Evolutionary conservation across 1,140 invertebrate species (phyloP).

Genomic region (Ylistrum balloti): DNA sequence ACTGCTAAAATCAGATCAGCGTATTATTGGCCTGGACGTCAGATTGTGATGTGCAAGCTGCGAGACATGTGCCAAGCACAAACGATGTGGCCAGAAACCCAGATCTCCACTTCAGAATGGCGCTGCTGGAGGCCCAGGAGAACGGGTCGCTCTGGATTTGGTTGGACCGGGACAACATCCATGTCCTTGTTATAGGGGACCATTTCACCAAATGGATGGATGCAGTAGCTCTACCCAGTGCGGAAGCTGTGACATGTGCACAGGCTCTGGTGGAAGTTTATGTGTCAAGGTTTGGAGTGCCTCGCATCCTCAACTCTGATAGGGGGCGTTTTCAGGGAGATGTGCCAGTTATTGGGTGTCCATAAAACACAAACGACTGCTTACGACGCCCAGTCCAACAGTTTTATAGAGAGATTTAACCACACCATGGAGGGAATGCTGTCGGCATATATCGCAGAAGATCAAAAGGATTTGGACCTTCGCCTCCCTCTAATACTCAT

Average conservation of each 20-base stretch:
- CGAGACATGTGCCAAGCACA: constrained; percentile 14
- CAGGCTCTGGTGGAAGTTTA: too few species aligned
- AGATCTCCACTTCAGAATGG: background rate
- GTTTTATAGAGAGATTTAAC: constrained; percentile 63
- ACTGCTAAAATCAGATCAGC: background rate
- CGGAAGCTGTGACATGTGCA: constrained; percentile 71
- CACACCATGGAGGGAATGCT: constrained; percentile 49
- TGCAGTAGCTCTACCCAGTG: constrained; percentile 61
- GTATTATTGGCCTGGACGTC: constrained; percentile 42
- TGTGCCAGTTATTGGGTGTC: constrained; percentile 54
- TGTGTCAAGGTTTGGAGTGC: constrained; percentile 67
- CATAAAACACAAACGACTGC: constrained; percentile 50
- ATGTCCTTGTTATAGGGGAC: constrained; percentile 68
- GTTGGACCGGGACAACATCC: constrained; percentile 57
- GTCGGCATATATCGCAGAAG: background rate
- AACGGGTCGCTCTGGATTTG: constrained; percentile 45
- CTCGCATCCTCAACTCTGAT: constrained; percentile 77
- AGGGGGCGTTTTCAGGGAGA: constrained; percentile 67
- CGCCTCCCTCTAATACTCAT: constrained; percentile 38
- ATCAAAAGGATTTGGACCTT: constrained; percentile 52
- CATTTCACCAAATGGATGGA: constrained; percentile 68
- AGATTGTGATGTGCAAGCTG: background rate
- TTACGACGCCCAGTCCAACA: constrained; percentile 54
- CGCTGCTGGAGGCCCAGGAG: background rate
- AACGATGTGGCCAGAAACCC: background rate